These are phyloP conservation scores for Fulica atra DNA, from an alignment of 2,113 vertebrate species.

Conservation along the genomic window DNA sequence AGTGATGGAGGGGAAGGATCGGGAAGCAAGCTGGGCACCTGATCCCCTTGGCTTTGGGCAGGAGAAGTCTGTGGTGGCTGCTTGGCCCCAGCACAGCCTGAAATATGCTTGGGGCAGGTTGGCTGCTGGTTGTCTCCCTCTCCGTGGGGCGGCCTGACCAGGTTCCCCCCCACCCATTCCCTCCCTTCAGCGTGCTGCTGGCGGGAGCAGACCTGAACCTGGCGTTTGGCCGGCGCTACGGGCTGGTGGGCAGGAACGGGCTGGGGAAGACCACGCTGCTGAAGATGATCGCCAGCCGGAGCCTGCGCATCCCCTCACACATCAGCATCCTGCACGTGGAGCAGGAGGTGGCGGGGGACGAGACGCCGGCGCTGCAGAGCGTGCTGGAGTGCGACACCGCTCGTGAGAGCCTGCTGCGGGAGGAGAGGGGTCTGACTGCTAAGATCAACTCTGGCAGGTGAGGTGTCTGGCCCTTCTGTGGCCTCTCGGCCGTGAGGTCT, in stretches of 20 bases:
- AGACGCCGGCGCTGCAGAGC: constrained; percentile 89
- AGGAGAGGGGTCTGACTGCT: constrained; percentile 83
- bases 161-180: background rate
- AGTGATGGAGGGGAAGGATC: background rate
- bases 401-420: constrained; percentile 84
- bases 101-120: background rate
- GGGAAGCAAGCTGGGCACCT: background rate
- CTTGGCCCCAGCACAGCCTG: background rate
- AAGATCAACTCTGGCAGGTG: constrained; percentile 87
- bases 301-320: constrained; percentile 88
- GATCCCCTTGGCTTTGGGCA: background rate
- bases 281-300: constrained; percentile 94
- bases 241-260: constrained; percentile 93
- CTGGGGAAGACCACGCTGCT: constrained; percentile 94
- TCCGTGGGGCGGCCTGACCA: background rate
- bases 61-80: background rate
- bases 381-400: constrained; percentile 90
- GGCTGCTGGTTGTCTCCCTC: rapidly evolving
- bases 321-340: constrained; percentile 97
- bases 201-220: constrained; percentile 91
- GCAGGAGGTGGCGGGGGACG: constrained; percentile 95
- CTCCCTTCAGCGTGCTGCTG: constrained; percentile 83
- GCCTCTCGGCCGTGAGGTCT: background rate
- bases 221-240: constrained; percentile 88
- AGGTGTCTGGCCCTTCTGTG: background rate